Conservation (phyloP, 2,113 vertebrate species). For the Cynoglossus semilaevis region DNA sequence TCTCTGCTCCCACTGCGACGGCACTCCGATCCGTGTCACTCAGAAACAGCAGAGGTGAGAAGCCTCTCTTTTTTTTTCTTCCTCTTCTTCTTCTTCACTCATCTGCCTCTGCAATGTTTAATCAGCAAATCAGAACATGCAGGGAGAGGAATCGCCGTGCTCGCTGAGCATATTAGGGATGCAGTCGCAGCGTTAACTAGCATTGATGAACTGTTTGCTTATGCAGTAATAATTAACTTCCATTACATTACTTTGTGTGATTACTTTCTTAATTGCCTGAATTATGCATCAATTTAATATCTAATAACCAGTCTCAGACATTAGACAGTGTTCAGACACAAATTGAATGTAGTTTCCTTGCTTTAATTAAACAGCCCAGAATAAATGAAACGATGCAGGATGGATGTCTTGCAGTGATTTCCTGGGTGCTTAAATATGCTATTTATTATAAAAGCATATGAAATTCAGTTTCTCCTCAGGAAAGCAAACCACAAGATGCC, state of each 20-base stretch:
- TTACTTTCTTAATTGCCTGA: slow-evolving; percentile 99
- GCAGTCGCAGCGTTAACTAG: slow-evolving; percentile 98
- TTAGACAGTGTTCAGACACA: slow-evolving; percentile 99
- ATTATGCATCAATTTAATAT: slow-evolving; percentile 99
- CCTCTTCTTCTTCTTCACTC: slow-evolving; percentile 62
- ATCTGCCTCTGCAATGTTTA: slow-evolving; percentile 80
- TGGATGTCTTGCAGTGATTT: slow-evolving; percentile 97
- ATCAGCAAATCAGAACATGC: slow-evolving; percentile 86
- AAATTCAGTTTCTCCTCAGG: slow-evolving; percentile 92
- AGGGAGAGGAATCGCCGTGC: slow-evolving; percentile 87
- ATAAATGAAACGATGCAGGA: slow-evolving; percentile 99
- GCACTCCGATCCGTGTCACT: slow-evolving; percentile 50
- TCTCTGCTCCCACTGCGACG: slow-evolving; percentile 9
- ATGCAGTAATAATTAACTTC: slow-evolving; percentile 99
- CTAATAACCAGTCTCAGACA: slow-evolving; percentile 99
- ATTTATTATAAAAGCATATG: slow-evolving; percentile 99
- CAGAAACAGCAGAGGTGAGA: slow-evolving; percentile 59
- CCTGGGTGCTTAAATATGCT: slow-evolving; percentile 99
- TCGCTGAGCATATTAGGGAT: slow-evolving; percentile 96
- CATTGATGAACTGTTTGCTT: slow-evolving; percentile 99
- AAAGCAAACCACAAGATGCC: slow-evolving; percentile 91
- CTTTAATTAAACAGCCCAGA: slow-evolving; percentile 99
- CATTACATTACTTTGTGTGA: slow-evolving; percentile 99
- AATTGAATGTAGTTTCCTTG: slow-evolving; percentile 96
- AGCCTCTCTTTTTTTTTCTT: slow-evolving; percentile 70